phyloP scores from a whole-genome alignment of 2,797 vertebrate genomes.

The Ispidina picta region DNA sequence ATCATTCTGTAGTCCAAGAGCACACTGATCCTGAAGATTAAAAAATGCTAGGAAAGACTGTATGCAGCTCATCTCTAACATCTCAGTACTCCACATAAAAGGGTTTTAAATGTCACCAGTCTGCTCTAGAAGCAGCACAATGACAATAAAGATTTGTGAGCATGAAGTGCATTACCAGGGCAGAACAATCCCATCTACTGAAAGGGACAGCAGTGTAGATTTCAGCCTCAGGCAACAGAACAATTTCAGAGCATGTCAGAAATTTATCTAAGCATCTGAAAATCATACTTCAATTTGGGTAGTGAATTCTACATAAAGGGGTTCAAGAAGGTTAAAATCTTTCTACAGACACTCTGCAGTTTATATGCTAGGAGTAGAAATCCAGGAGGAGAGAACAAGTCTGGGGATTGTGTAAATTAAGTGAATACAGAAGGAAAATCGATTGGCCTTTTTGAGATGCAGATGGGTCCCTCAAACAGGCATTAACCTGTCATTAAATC shows the following conservation, averaged over 20 bases:
- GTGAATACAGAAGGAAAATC: background rate
- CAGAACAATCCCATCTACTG: background rate
- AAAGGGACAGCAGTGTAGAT: background rate
- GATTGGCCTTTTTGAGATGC: background rate
- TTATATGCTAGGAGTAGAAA: background rate
- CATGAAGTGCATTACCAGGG: no score
- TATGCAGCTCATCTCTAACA: background rate
- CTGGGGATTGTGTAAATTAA: background rate
- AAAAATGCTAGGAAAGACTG: background rate
- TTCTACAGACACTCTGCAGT: background rate
- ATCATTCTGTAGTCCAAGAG: background rate
- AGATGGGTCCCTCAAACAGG: background rate
- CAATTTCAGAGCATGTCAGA: background rate
- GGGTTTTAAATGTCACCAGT: background rate
- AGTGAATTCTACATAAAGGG: background rate
- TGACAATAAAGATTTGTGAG: rapidly evolving
- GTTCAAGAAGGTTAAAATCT: background rate
- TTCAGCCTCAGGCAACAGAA: background rate
- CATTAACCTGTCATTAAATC: background rate
- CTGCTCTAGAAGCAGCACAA: background rate
- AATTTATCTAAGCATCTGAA: background rate
- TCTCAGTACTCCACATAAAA: rapidly evolving
- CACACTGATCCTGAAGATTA: background rate
- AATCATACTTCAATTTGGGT: background rate
- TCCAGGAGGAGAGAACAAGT: background rate